Conservation (phyloP, 2,113 vertebrate genomes). For the Erythrocebus patas region DNA sequence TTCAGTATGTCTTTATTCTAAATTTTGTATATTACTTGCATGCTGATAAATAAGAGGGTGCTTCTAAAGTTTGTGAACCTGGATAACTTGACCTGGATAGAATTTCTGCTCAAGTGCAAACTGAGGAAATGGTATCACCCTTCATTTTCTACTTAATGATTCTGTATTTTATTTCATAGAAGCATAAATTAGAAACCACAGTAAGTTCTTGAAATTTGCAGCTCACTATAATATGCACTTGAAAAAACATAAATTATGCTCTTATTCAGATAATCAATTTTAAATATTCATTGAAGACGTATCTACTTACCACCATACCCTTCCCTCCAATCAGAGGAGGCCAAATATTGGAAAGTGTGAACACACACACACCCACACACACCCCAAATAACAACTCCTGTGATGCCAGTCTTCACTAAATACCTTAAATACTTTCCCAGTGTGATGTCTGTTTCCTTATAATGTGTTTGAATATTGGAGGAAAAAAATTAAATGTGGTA, state of each 20-base stretch:
- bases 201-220: neutral
- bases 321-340: neutral
- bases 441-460: too few relatives aligned
- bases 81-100: neutral
- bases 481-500: neutral
- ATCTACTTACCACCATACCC: neutral
- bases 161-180: neutral
- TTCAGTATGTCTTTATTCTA: neutral
- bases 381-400: neutral
- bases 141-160: constrained; percentile 31
- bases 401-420: neutral
- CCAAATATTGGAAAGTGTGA: neutral
- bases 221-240: neutral
- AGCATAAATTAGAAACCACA: neutral
- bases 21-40: neutral
- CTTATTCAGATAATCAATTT: neutral
- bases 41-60: neutral
- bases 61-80: neutral
- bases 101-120: neutral
- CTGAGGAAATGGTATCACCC: neutral
- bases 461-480: neutral
- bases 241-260: neutral
- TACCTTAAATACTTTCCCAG: too few relatives aligned
- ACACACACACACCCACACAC: neutral
- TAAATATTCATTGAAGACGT: neutral